Base-by-base conservation (phyloP, 2,797 vertebrate species). In the Eupleurogrammus muticus region DNA sequence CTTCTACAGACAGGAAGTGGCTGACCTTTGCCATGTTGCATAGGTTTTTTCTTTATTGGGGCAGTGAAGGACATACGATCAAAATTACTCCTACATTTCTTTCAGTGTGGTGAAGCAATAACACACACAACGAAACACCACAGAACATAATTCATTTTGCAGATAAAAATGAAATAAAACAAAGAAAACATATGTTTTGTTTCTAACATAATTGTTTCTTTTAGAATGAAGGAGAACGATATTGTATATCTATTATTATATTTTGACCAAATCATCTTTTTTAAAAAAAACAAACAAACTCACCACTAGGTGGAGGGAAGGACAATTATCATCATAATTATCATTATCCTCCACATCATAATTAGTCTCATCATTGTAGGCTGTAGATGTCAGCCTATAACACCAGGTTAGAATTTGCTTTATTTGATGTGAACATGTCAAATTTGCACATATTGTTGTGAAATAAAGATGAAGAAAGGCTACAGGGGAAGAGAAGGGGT, bases 281-380 rank as follows among this genome's bases (percentile, higher is more conserved):
- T 28, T 28, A 28, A 28, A 28, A 28, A 28, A 28, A 38, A 38
- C 4, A 38, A 23, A 23, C 23, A 5, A 42, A 24, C 35, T 55
- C 20, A 28, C 44, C 64, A 59, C 65, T 61, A 32, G 54, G 42
- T 24, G 32, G 50, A 62, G 19, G 50, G 5, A 38, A 13, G 12
- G 16, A 48, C 46, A 2, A 23, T 64, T 34, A 56, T 49, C 17
- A 70, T 49, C n/a, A 63, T 49, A 14, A 51, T 51, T 2, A 54
- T 55, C 12, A 21, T 38, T 8, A 49, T 44, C 10, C 47, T 32
- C 7, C n/a, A 35, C 9, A 28, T 28, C 28, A 28, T 10, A 10
- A 17, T 47, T 8, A 47, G 17, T 7, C 5, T 23, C 24, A 14
- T 56, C 24, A 44, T 42, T 12, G 23, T 42, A 35, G 13, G 21